Evolutionary conservation across 1,140 invertebrate genomes (phyloP).

Genomic region (Agrypnia vestita): DNA sequence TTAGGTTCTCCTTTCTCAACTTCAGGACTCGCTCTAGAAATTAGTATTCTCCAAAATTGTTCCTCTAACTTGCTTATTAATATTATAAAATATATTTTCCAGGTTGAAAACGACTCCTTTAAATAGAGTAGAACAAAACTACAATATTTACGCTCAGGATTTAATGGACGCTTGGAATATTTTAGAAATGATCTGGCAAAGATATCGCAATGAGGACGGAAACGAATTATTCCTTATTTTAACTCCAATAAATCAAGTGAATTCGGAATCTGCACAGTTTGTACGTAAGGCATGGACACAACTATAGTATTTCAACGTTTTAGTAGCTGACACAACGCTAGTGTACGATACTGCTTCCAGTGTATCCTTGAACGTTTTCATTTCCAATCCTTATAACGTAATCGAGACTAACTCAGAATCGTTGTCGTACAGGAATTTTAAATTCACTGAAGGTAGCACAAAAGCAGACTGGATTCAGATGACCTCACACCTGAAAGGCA

Average conservation of each 20-base stretch:
- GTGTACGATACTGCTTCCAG: not conserved
- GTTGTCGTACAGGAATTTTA: not conserved
- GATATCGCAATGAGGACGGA: not conserved
- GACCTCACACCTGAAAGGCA: not conserved
- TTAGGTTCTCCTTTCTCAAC: too few species aligned
- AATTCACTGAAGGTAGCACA: not conserved
- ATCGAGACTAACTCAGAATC: not conserved
- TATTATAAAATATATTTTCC: not conserved
- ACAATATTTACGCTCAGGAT: not conserved
- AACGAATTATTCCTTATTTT: constrained; percentile 6
- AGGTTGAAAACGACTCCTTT: not conserved
- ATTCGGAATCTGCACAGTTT: not conserved
- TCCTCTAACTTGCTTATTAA: too few species aligned
- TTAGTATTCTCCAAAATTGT: too few species aligned
- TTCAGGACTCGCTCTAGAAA: too few species aligned
- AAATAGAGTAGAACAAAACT: not conserved
- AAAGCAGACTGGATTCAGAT: constrained; percentile 2
- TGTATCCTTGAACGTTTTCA: not conserved
- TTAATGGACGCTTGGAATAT: constrained; percentile 26
- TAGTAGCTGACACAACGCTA: not conserved
- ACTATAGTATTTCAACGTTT: constrained; percentile 10
- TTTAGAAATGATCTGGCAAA: not conserved
- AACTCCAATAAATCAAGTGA: not conserved
- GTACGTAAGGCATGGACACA: constrained; percentile 7
- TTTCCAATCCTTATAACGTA: constrained; percentile 3